Base-by-base conservation (phyloP, 2,113 vertebrate genomes). In the Edolisoma coerulescens region DNA sequence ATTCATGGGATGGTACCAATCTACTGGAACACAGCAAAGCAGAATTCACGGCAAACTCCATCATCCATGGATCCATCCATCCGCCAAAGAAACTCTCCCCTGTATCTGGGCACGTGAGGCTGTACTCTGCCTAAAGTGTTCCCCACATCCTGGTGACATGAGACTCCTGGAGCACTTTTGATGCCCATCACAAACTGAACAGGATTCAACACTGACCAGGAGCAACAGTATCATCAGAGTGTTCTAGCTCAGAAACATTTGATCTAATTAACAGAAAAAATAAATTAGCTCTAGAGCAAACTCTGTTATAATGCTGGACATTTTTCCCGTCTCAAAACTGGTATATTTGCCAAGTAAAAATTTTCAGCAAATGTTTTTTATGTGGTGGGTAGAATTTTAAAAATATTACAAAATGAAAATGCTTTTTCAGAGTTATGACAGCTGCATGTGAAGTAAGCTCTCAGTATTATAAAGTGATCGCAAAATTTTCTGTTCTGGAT, bases 321-420 rank as follows among this genome's bases (percentile, higher is more conserved):
- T 56, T n/a, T 35, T 50, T 56, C 47, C 45, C 45, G 45, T 68
- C 41, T 73, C 61, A 49, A 60, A 88, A 82, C 24, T 41, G 26
- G 63, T 41, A 28, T 10, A 67, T 28, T 75, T 81, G 86, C 60
- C 84, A 92, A 93, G 35, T n/a, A 69, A 88, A 92, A 84, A 39
- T 35, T 47, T 67, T 59, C 61, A 84, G 59, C 59, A 69, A 84
- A 27, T 94, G 57, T 73, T 92, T 93, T 84, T 85, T 22, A 79
- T 39, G 53, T 56, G 84, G 71, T 93, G 68, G 90, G 70, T 61
- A 91, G 76, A 82, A 59, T 73, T 89, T 84, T 37, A 33, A 87
- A 92, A 96, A 89, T 93, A 90, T 42, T 84, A 81, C 49, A 85
- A 86, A 93, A 90, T 59, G 83, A 88, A 91, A 94, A 89, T 50